Evolutionary conservation across 2,797 vertebrate species (phyloP), one percentile per base, ranked within the genome.

Genomic region (Tympanoctomys barrerae): DNA sequence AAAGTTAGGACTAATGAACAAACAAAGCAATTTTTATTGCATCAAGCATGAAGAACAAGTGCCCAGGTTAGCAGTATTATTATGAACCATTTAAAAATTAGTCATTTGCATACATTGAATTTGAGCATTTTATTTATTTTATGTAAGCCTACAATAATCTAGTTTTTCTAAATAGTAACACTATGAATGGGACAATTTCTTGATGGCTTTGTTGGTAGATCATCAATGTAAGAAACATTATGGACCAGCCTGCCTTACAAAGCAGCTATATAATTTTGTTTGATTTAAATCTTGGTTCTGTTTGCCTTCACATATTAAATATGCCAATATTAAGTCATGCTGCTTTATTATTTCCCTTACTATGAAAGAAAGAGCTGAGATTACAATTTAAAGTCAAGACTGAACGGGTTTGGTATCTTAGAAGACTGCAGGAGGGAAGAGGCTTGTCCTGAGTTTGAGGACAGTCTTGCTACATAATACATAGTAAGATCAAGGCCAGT

Each of bases 301-400:
- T 89, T 84, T 91, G 13, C 42, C 24, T 62, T 77, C 71, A 66
- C 31, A 24, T 4, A 71, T 71, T 77, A 54, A 77, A 79, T 88
- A 36, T 39, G 9, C 59, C 46, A 61, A 36, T 92, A 62, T 80
- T 84, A 81, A 83, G 16, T 83, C 16, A 64, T 59, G 5, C 10
- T 75, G 12, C 95, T 80, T 80, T 26, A 73, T 87, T 80, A 89
- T 93, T 92, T 87, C 18, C 16, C 84, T 33, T 89, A 87, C 66
- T 70, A n/a, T 93, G 80, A 64, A 98, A 99, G 99, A 98, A 99
- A 99, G 97, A 98, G 71, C 97, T 99, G 62, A 98, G 97, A 52
- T 97, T 99, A 97, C 91, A 98, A 49, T 99, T 98, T 97, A 97
- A 97, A 52, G 96, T 98, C 52, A 94, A 95, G 24, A 28, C 2